Evolutionary conservation across 2,797 vertebrate genomes (phyloP), one percentile per base, ranked within the genome.

Genomic region (Vultur gryphus): DNA sequence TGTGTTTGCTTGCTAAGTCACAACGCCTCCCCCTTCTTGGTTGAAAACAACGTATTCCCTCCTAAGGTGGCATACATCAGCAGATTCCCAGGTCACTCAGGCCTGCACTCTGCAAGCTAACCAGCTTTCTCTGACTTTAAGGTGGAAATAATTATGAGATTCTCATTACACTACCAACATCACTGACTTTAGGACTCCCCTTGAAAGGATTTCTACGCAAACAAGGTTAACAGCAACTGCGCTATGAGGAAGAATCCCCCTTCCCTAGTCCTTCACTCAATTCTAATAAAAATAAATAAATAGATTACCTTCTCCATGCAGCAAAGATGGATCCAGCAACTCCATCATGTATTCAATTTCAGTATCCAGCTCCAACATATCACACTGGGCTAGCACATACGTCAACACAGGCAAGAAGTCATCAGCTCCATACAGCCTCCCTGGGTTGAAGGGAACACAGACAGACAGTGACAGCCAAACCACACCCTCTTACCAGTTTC

Each of bases 261-360:
- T 48, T 73, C 49, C 28, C 21, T 8, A 55, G 13, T 31, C 67
- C 20, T 78, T 67, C 20, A 12, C 29, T 25, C 29, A 35, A 4
- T 37, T 57, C 54, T 41, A 41, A 26, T 49, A 71, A 71, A 80
- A 72, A 66, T 3, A 55, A 71, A 76, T 35, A 73, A 80, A 10
- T 8, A 43, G 3, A 61, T 96, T 98, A 99, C 99, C 99, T 98
- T 99, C 99, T 97, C 99, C 99, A 7, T 99, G 99, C 51, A 99
- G 97, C 93, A 99, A 98, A 29, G 99, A 98, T 0, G 99, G 99
- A 95, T 99, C 99, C 92, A 99, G 97, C 90, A 99, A 97, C 95
- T 99, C 99, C 99, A 99, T 99, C 99, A 99, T 99, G 97, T 99
- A 99, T 90, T 99, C 98, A 37, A 99, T 99, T 96, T 99, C 99